Evolutionary conservation across 2,888 invertebrate genomes (phyloP), one percentile per base, ranked within the genome.

Genomic region (Argynnis bischoffii): DNA sequence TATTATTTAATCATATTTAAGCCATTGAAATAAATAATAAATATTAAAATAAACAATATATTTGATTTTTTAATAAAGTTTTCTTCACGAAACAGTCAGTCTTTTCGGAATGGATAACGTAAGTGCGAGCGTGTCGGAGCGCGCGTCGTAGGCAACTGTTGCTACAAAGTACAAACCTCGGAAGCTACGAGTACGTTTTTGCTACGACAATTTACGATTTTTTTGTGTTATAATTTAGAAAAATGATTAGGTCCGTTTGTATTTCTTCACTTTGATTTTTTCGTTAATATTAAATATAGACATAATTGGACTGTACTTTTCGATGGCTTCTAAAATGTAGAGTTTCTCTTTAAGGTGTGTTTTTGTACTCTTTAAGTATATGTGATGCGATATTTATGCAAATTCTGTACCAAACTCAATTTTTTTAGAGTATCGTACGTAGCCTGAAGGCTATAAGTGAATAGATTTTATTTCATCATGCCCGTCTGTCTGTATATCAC

Each of bases 91-190:
- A 59, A 41, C 35, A 67, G 54, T 63, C 57, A 35, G 14, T 61
- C 50, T 74, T 72, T 60, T 48, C 6, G 1, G 21, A 48, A 59
- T 55, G 64, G 66, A 61, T 66, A 69, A 75, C 78, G 77, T 64
- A 75, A 46, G 68, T 26, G 78, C 91, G 89, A 78, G 89, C 80
- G 90, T 74, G 77, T 78, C 84, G 87, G 80, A 82, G 80, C 87
- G 79, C 82, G 83, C 73, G 74, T 78, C 73, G 79, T 75, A 77
- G 86, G 88, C 89, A 91, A 92, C 92, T 91, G 92, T 90, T 90
- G 89, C 88, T 89, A 74, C 67, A 66, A 61, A 41, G 88, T 89
- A 74, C 67, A 66, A 61, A 41, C 48, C 60, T 26, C 54, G 48
- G 60, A 21, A 26, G 48, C 60, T 57, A 51, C 56, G 54, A 54